A percentile compares a stretch with the other conserved stretches of the same genome.
Evolutionary conservation across 2,797 vertebrate genomes (phyloP).

Genomic region (Clarias platycephalus): DNA sequence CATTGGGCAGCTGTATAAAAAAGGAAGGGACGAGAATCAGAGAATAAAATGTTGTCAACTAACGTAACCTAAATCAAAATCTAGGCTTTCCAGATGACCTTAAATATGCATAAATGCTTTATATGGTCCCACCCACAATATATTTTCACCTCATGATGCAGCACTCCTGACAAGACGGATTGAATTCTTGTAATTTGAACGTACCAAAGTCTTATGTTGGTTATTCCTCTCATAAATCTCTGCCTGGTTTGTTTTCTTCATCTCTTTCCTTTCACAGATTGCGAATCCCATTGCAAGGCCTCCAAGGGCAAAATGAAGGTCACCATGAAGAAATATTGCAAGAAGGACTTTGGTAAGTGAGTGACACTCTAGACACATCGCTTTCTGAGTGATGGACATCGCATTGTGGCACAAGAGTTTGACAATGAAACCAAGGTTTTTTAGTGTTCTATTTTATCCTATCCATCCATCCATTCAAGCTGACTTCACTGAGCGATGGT

Average conservation of each 20-base stretch:
- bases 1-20: background rate
- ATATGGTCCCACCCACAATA: background rate
- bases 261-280: conserved; percentile 68
- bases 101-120: background rate
- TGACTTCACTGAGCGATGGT: no score
- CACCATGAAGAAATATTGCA: conserved; percentile 99
- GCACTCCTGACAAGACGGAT: background rate
- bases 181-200: background rate
- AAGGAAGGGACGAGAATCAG: background rate
- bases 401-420: background rate
- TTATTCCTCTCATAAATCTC: background rate
- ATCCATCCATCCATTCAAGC: no score
- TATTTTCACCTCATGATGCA: background rate
- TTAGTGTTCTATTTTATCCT: background rate
- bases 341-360: conserved; percentile 97
- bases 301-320: conserved; percentile 99
- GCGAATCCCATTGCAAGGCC: conserved; percentile 95
- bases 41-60: background rate
- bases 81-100: background rate
- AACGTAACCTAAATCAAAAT: background rate
- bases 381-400: background rate
- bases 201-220: conserved; percentile 41
- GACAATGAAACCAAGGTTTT: background rate
- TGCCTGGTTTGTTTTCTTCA: conserved; percentile 24
- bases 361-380: background rate